Percentiles rank a stretch among this genome's conserved stretches.
Evolutionary conservation across 2,888 invertebrate genomes (phyloP).

Genomic region (Allygus modestus): DNA sequence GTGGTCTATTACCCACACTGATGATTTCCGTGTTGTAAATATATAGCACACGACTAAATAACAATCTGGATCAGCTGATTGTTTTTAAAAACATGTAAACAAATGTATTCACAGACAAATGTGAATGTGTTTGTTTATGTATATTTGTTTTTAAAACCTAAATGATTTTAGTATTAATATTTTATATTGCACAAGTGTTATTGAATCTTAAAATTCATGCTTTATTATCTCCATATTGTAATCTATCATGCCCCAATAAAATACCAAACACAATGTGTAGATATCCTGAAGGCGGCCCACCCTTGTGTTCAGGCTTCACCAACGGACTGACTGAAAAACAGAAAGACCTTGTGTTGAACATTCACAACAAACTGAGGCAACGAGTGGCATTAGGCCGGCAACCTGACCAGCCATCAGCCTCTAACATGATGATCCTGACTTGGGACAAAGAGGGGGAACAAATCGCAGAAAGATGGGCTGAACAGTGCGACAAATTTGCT

Average conservation of each 20-base stretch:
- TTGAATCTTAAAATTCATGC: too few relatives aligned
- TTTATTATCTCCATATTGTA: background rate
- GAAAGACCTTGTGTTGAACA: conserved; percentile 86
- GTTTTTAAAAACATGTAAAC: too few relatives aligned
- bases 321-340: conserved; percentile 83
- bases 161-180: too few relatives aligned
- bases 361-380: conserved; percentile 89
- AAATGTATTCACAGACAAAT: too few relatives aligned
- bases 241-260: background rate
- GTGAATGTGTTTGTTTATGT: too few relatives aligned
- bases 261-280: background rate
- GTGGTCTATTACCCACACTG: too few relatives aligned
- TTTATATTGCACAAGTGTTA: too few relatives aligned
- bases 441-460: conserved; percentile 93
- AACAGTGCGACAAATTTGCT: conserved; percentile 79
- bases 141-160: too few relatives aligned
- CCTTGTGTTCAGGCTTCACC: conserved; percentile 72
- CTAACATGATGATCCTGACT: conserved; percentile 89
- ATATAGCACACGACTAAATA: too few relatives aligned
- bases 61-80: too few relatives aligned
- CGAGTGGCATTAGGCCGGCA: conserved; percentile 88
- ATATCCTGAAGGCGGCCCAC: background rate
- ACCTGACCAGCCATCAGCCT: conserved; percentile 85
- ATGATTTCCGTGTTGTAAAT: too few relatives aligned
- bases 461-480: conserved; percentile 90